Evolutionary conservation across 2,113 vertebrate genomes (phyloP).

Genomic region (Ameiurus melas): DNA sequence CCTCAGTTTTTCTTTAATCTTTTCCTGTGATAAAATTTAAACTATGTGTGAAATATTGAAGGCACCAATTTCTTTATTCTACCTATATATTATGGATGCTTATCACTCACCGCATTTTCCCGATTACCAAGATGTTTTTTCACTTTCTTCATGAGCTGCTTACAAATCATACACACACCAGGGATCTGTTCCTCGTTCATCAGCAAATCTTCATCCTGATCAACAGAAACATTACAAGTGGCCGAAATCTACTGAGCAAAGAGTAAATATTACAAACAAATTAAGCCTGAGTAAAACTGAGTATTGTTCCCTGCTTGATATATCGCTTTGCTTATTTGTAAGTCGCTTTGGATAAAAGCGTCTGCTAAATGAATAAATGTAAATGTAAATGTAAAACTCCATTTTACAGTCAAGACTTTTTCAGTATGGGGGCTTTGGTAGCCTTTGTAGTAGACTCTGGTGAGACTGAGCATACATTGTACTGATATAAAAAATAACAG

Average conservation of each 20-base stretch:
- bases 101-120: conserved; percentile 42
- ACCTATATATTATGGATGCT: neutral
- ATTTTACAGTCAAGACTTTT: too few species aligned
- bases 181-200: conserved; percentile 32
- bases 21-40: conserved; percentile 39
- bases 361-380: too few species aligned
- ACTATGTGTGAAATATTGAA: neutral
- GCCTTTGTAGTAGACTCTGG: too few species aligned
- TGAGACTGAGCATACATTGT: neutral
- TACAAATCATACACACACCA: conserved; percentile 58
- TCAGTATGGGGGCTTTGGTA: neutral
- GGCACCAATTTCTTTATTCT: neutral
- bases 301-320: too few species aligned
- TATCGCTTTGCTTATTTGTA: too few species aligned
- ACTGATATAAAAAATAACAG: neutral
- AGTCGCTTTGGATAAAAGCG: too few species aligned
- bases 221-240: neutral
- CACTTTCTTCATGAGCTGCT: conserved; percentile 56
- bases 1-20: conserved; percentile 15
- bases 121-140: conserved; percentile 9
- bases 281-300: neutral
- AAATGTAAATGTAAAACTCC: too few species aligned
- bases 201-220: neutral
- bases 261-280: neutral
- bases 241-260: neutral